Evolutionary conservation across 2,113 vertebrate species (phyloP), one percentile per base, ranked within the genome.

Genomic region (Vulpes vulpes): DNA sequence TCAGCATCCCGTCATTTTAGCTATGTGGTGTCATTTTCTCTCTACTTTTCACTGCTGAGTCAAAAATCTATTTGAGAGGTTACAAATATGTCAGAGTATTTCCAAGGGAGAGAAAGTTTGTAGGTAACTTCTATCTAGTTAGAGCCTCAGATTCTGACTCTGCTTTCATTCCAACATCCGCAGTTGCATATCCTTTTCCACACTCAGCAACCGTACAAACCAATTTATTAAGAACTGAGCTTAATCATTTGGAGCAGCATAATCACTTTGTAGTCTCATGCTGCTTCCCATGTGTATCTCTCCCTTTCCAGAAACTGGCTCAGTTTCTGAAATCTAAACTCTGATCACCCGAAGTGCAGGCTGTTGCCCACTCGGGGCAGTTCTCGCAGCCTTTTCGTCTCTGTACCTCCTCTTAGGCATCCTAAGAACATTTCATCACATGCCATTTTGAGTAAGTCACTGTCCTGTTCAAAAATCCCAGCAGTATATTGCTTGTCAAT

Each of bases 1-100:
- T 85, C n/a, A 96, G 19, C 32, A 88, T 96, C 65, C 27, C 8
- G 17, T 71, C 84, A 79, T 59, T 53, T 74, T 95, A 83, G 49
- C 65, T 82, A 3, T 22, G 23, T 53, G 22, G 15, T 95, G 51
- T 85, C 83, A 97, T 97, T 97, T 98, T 95, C 78, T 95, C 62
- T 92, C 69, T 94, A 71, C 98, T 89, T 57, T 85, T 83, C 53
- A 57, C 74, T 97, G 96, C 87, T 84, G 59, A 98, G 55, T 84
- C 96, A 92, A 87, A 97, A 78, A 88, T 90, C 57, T 95, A 38
- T 94, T 96, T 2, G 3, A 65, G 51, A 94, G 19, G 82, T 74
- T 59, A 67, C 88, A 87, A 84, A 19, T 73, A 27, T 88, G 43
- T 67, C 71, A 94, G 57, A 62, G 51, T 62, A 57, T 88, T 84